Evolutionary conservation across 2,113 vertebrate species (phyloP).

Genomic region (Odocoileus virginianus): DNA sequence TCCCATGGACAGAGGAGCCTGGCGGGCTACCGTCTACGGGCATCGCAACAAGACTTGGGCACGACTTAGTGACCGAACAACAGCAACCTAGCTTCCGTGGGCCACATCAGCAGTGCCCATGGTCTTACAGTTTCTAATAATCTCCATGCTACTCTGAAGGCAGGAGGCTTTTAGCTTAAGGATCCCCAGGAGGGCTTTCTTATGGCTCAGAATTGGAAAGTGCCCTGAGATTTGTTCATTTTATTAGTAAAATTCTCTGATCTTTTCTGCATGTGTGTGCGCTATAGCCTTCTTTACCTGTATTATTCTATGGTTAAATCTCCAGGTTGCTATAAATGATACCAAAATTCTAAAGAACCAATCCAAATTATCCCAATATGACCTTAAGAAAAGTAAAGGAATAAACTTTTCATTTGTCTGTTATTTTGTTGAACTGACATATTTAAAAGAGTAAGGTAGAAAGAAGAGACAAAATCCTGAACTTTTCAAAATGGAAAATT

Average conservation of each 20-base stretch:
- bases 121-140: background rate
- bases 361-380: conserved; percentile 30
- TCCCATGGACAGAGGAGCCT: background rate
- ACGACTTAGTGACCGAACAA: background rate
- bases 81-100: background rate
- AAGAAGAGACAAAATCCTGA: conserved; percentile 50
- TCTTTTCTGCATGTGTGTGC: background rate
- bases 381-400: conserved; percentile 43
- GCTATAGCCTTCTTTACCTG: conserved; percentile 9
- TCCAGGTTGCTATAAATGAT: conserved; percentile 39
- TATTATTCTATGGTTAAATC: conserved; percentile 59
- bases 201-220: conserved; percentile 18
- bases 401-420: conserved; percentile 42
- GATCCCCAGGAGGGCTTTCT: conserved; percentile 1
- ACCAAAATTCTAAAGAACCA: conserved; percentile 48
- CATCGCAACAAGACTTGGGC: background rate
- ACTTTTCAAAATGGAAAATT: conserved; percentile 65
- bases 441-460: conserved; percentile 40
- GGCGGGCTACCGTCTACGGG: background rate
- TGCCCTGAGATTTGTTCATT: conserved; percentile 42
- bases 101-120: background rate
- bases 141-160: conserved; percentile 27
- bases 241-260: background rate
- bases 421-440: conserved; percentile 52
- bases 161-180: background rate